Conservation (phyloP, 1,140 invertebrate species). For the Hycleus cichorii region DNA sequence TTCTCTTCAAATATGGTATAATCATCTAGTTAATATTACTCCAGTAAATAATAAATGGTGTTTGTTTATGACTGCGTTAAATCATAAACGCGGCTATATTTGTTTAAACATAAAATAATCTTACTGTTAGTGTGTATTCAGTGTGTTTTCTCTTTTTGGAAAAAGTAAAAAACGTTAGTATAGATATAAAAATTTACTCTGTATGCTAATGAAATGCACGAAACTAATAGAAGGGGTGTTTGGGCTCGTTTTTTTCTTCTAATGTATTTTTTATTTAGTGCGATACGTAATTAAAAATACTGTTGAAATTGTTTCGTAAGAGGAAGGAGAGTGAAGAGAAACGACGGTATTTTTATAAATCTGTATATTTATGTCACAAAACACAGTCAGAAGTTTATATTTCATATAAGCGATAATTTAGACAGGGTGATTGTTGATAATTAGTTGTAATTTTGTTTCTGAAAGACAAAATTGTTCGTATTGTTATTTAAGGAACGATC, state of each 20-base stretch:
- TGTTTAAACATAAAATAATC: no score
- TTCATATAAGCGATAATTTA: conserved; percentile 8
- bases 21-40: no score
- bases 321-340: not conserved
- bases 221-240: conserved; percentile 57
- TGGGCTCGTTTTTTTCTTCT: conserved; percentile 25
- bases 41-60: not conserved
- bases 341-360: not conserved
- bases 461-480: no score
- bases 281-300: not conserved
- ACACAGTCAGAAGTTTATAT: conserved; percentile 22
- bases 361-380: not conserved
- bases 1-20: no score
- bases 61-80: conserved; percentile 7
- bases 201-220: conserved; percentile 61
- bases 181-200: conserved; percentile 33
- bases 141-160: conserved; percentile 4
- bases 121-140: conserved; percentile 3
- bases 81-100: not conserved
- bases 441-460: no score
- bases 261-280: not conserved
- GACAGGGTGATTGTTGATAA: not conserved
- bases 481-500: no score
- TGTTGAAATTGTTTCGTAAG: not conserved
- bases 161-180: conserved; percentile 2